Base-by-base conservation (phyloP, 1,140 invertebrate genomes). In the Drosophila teissieri region DNA sequence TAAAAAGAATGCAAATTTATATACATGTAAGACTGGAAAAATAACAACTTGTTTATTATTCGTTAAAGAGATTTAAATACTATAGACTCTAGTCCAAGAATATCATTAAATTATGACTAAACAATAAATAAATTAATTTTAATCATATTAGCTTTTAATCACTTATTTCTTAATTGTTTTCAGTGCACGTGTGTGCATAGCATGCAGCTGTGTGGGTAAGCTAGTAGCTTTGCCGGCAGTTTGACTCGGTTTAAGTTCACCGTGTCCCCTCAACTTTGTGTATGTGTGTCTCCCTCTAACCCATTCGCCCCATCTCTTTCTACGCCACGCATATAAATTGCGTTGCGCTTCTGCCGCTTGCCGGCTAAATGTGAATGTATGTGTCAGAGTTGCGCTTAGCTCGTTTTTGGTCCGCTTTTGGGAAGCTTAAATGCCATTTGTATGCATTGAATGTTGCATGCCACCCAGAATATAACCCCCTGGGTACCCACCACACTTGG, bases 401-500 rank as follows among this genome's bases (percentile, higher is more conserved):
- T 75, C 69, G 67, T 77, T 84, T 68, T 64, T 58, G 37, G 48
- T 72, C 48, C 48, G 57, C 70, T 52, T 69, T 61, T 52, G 77
- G 73, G 82, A 80, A 82, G 80, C 83, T 88, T 91, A 84, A 89
- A 91, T 91, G 88, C 88, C 83, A 91, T 91, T 91, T 91, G 88
- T 90, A 90, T 90, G 86, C 86, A 90, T 90, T 90, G 86, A 86
- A 86, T 90, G 85, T 81, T 90, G 80, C 85, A 89, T 88, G 80
- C 76, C 56, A 68, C 74, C 51, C 73, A 76, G 64, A 37, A 65
- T 56, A 55, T 45, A 17, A 10, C 34, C 53, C 34, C 36, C 39
- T 19, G 14, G 39, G 5, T 22, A 14, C 4, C 14, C 10, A 5
- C n/a, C 40, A 14, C 61, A 48, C 19, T 19, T 19, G 19, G 19